Percentiles rank a stretch among this genome's conserved stretches.
Evolutionary conservation across 2,113 vertebrate species (phyloP).

Genomic region (Triplophysa rosa): DNA sequence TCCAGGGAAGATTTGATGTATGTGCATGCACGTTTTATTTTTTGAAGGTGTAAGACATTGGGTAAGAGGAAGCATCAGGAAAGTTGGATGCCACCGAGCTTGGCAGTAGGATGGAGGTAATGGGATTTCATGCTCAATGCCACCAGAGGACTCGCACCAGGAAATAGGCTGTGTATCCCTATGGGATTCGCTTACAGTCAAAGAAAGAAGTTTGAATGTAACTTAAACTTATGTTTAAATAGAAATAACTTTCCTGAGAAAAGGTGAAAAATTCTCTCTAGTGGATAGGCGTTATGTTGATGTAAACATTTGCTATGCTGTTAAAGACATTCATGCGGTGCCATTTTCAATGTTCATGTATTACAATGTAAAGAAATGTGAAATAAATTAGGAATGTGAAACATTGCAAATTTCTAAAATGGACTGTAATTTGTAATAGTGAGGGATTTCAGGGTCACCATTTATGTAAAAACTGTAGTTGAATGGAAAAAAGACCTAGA

Average conservation of each 20-base stretch:
- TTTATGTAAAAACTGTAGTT: no score
- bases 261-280: background rate
- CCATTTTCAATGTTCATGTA: no score
- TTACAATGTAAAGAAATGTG: no score
- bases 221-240: background rate
- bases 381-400: no score
- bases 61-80: constrained; percentile 36
- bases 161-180: constrained; percentile 68
- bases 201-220: constrained; percentile 57
- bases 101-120: constrained; percentile 65
- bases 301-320: background rate
- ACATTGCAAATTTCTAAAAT: no score
- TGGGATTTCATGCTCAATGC: constrained; percentile 74
- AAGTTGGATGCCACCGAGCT: constrained; percentile 67
- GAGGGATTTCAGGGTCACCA: no score
- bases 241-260: background rate
- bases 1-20: constrained; percentile 40
- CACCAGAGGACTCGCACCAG: constrained; percentile 55
- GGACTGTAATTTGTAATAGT: background rate
- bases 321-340: no score
- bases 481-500: no score
- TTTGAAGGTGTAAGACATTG: constrained; percentile 43
- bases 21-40: constrained; percentile 32
- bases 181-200: constrained; percentile 61
- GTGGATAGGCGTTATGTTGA: background rate